These are phyloP conservation scores for Telmatherina bonti DNA, from an alignment of 2,797 vertebrate genomes.

Conservation along the genomic window DNA sequence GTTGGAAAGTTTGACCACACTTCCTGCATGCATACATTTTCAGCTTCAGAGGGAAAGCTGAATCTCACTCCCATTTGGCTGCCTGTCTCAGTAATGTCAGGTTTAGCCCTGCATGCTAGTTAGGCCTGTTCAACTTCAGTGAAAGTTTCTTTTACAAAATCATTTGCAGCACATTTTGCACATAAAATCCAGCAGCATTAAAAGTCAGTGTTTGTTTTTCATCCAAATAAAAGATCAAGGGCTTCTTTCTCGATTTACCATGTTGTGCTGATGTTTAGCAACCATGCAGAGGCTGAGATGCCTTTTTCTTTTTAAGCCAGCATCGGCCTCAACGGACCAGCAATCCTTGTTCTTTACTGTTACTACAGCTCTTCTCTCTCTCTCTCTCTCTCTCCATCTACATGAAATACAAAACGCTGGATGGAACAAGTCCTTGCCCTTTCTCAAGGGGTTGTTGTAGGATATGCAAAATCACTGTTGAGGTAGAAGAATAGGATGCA, in stretches of 20 bases:
- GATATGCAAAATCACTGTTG: conserved; percentile 64
- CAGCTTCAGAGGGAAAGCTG: conserved; percentile 18
- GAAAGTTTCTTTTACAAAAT: conserved; percentile 5
- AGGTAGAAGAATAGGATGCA: conserved; percentile 40
- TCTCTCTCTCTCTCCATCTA: conserved; percentile 47
- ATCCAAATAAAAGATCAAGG: conserved; percentile 66
- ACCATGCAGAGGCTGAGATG: conserved; percentile 50
- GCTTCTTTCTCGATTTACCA: conserved; percentile 31
- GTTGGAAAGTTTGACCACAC: conserved; percentile 25
- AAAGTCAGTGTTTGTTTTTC: conserved; percentile 64
- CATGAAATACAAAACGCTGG: conserved; percentile 57
- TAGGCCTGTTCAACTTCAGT: conserved; percentile 14
- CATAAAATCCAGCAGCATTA: conserved; percentile 29
- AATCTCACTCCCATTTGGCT: conserved; percentile 12
- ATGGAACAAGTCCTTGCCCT: conserved; percentile 53
- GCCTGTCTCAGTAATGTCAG: conserved; percentile 8
- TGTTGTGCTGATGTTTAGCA: conserved; percentile 61
- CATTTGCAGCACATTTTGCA: conserved; percentile 2
- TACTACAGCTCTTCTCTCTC: conserved; percentile 49
- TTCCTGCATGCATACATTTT: conserved; percentile 22
- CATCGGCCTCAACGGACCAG: conserved; percentile 60
- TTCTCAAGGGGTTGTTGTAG: conserved; percentile 53
- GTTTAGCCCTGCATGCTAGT: conserved; percentile 25
- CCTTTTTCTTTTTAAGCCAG: conserved; percentile 57
- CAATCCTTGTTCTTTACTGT: conserved; percentile 57